These are phyloP conservation scores for Agonum fuliginosum DNA, from an alignment of 2,888 invertebrate genomes.

Conservation along the genomic window DNA sequence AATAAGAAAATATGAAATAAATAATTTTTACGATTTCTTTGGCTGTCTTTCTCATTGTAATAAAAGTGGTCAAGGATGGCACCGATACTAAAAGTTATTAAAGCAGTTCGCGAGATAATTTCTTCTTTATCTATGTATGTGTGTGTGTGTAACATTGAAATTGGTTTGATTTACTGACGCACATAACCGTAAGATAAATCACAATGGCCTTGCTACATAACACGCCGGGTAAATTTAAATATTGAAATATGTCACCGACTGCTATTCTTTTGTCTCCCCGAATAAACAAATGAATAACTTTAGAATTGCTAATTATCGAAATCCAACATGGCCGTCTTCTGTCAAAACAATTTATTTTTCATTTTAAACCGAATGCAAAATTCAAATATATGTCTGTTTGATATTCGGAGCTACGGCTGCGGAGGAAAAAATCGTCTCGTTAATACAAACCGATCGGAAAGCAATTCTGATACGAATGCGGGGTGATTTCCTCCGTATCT, in stretches of 20 bases:
- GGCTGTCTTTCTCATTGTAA: too few relatives aligned
- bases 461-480: constrained; percentile 63
- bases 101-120: constrained; percentile 2
- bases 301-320: constrained; percentile 71
- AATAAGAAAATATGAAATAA: too few relatives aligned
- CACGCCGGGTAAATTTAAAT: constrained; percentile 69
- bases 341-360: constrained; percentile 66
- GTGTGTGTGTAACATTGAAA: constrained; percentile 7
- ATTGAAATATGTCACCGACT: constrained; percentile 70
- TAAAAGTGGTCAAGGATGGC: constrained; percentile 19
- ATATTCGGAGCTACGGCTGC: constrained; percentile 63
- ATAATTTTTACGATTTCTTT: too few relatives aligned
- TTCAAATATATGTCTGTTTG: constrained; percentile 65
- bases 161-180: constrained; percentile 39
- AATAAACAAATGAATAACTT: constrained; percentile 71
- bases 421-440: constrained; percentile 67
- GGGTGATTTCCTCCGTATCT: not conserved
- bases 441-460: constrained; percentile 67
- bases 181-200: constrained; percentile 62
- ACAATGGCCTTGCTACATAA: constrained; percentile 67
- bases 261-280: constrained; percentile 70
- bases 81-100: constrained; percentile 20
- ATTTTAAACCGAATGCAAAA: constrained; percentile 63
- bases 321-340: constrained; percentile 66
- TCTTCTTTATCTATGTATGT: too few relatives aligned